A percentile compares a stretch with the other conserved stretches of the same genome.
These are phyloP conservation scores for Plodia interpunctella DNA, from an alignment of 1,140 invertebrate genomes.

Conservation along the genomic window DNA sequence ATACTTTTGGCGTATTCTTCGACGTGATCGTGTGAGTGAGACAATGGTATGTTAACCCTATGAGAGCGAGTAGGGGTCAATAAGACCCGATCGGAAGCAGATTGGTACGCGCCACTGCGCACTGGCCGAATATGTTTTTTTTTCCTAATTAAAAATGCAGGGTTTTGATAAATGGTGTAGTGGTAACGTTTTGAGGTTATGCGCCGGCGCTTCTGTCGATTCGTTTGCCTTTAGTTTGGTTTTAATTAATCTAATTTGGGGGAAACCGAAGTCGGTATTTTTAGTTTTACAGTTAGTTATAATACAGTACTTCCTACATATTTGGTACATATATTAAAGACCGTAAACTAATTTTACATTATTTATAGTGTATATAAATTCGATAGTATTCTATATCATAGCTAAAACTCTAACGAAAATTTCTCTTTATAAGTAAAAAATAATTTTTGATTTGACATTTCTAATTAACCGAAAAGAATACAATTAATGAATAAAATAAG, in stretches of 20 bases:
- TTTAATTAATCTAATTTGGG: conserved; percentile 7
- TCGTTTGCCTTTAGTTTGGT: conserved; percentile 1
- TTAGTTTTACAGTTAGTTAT: neutral
- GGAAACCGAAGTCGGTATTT: neutral
- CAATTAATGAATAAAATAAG: no score
- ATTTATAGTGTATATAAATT: no score
- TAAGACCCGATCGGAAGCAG: conserved; percentile 50
- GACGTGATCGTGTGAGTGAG: conserved; percentile 18
- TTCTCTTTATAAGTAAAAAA: no score
- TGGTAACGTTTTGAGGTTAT: conserved; percentile 23
- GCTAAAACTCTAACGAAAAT: no score
- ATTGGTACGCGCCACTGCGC: conserved; percentile 61
- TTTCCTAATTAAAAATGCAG: conserved; percentile 59
- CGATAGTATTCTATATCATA: no score
- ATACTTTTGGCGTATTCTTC: neutral
- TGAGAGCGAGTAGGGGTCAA: conserved; percentile 27
- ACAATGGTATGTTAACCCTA: conserved; percentile 16
- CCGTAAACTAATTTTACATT: no score
- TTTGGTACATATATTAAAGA: no score
- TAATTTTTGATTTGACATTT: no score
- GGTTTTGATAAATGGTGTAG: conserved; percentile 50
- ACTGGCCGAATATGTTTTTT: conserved; percentile 60
- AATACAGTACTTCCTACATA: neutral
- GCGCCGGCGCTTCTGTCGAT: conserved; percentile 7
- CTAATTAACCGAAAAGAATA: no score